These are phyloP conservation scores for Acrossocheilus fasciatus DNA, from an alignment of 2,797 vertebrate genomes.

Conservation along the genomic window DNA sequence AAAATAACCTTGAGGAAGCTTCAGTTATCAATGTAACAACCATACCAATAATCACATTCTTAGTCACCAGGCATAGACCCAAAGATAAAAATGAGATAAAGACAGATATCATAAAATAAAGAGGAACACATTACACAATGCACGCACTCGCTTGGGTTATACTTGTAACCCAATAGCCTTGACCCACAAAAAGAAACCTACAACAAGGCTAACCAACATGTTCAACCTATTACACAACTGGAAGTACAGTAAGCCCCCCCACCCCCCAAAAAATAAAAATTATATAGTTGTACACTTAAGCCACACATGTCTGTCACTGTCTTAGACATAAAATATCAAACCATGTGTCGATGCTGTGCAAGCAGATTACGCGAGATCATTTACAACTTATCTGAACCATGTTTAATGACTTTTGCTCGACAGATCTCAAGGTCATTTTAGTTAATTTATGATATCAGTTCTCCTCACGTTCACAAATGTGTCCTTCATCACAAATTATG, in stretches of 20 bases:
- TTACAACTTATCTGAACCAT: background rate
- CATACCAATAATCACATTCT: background rate
- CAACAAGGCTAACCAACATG: background rate
- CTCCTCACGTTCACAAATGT: background rate
- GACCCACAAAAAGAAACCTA: background rate
- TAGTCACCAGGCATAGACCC: background rate
- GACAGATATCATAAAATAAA: background rate
- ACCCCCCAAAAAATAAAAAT: background rate
- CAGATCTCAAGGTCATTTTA: slow-evolving; percentile 19
- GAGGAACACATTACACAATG: background rate
- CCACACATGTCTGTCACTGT: no score
- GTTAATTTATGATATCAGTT: background rate
- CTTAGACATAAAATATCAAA: background rate
- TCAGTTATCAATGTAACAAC: background rate
- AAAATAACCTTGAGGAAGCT: background rate
- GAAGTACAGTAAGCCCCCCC: background rate
- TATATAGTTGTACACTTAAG: no score
- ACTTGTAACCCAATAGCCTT: background rate
- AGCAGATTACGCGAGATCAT: background rate
- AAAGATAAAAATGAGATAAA: background rate
- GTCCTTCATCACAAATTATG: background rate
- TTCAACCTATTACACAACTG: background rate
- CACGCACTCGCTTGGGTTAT: background rate
- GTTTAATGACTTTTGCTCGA: background rate
- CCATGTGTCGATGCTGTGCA: background rate